Conservation (phyloP, 2,113 vertebrate genomes). For the Larimichthys polyactis region DNA sequence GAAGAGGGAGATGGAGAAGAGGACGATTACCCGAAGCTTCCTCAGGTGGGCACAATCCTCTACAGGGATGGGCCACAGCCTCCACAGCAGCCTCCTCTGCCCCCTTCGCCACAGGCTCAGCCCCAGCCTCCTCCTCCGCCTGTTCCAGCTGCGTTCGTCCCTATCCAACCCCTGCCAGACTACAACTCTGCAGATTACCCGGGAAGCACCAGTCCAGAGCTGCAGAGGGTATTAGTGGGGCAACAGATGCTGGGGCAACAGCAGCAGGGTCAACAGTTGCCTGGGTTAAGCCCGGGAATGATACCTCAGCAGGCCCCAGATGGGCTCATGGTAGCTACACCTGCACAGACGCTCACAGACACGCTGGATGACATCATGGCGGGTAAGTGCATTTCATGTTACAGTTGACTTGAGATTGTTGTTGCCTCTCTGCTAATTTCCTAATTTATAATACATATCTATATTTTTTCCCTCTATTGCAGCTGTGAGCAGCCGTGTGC, state of each 20-base stretch:
- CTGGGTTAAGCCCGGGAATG: conserved; percentile 92
- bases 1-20: conserved; percentile 91
- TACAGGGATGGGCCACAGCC: conserved; percentile 87
- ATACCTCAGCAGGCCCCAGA: conserved; percentile 90
- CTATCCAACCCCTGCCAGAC: conserved; percentile 93
- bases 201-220: conserved; percentile 91
- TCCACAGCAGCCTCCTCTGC: conserved; percentile 78
- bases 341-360: conserved; percentile 92
- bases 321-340: conserved; percentile 82
- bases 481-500: conserved; percentile 97
- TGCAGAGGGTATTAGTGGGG: conserved; percentile 94
- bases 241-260: conserved; percentile 85
- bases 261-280: conserved; percentile 82
- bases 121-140: conserved; percentile 79
- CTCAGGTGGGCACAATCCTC: conserved; percentile 92
- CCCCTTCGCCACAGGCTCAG: conserved; percentile 83
- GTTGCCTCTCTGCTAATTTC: neutral
- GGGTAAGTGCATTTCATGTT: conserved; percentile 84
- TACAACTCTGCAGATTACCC: conserved; percentile 93
- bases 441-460: no score
- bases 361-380: conserved; percentile 99
- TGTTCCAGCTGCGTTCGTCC: conserved; percentile 89
- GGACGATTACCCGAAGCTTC: conserved; percentile 92
- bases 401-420: no score
- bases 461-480: conserved; percentile 58